Conservation (phyloP, 1,140 invertebrate genomes). For the Lepidurus apus region DNA sequence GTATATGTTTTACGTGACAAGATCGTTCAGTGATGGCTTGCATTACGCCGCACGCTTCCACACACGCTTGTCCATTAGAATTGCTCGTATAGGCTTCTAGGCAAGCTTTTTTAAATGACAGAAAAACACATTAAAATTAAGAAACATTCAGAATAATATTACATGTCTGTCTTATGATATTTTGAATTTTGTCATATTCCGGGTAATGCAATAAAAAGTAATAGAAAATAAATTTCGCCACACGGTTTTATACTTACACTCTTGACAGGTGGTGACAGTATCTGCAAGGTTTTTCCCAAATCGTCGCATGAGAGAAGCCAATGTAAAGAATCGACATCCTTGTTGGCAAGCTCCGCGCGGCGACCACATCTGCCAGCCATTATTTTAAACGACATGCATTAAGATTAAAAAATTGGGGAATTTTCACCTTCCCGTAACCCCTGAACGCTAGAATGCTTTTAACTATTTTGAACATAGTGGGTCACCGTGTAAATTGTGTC, state of each 20-base stretch:
- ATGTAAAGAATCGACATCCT: conserved; percentile 25
- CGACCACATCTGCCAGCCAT: conserved; percentile 23
- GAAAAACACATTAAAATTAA: neutral
- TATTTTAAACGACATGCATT: too few relatives aligned
- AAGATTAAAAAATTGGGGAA: too few relatives aligned
- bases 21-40: neutral
- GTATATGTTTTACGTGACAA: neutral
- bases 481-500: too few relatives aligned
- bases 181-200: neutral
- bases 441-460: too few relatives aligned
- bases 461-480: too few relatives aligned
- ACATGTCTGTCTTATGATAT: neutral
- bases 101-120: neutral
- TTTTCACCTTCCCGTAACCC: too few relatives aligned
- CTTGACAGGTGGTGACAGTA: neutral
- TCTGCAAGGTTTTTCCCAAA: conserved; percentile 14
- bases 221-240: too few relatives aligned
- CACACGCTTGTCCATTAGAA: neutral
- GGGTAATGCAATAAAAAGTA: neutral
- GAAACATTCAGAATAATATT: neutral
- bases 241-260: neutral
- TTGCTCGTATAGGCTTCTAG: neutral
- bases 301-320: conserved; percentile 18
- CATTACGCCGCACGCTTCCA: neutral
- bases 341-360: conserved; percentile 21